A percentile compares a stretch with the other conserved stretches of the same genome.
phyloP scores from a whole-genome alignment of 2,888 invertebrate genomes.

The Diploptera punctata region DNA sequence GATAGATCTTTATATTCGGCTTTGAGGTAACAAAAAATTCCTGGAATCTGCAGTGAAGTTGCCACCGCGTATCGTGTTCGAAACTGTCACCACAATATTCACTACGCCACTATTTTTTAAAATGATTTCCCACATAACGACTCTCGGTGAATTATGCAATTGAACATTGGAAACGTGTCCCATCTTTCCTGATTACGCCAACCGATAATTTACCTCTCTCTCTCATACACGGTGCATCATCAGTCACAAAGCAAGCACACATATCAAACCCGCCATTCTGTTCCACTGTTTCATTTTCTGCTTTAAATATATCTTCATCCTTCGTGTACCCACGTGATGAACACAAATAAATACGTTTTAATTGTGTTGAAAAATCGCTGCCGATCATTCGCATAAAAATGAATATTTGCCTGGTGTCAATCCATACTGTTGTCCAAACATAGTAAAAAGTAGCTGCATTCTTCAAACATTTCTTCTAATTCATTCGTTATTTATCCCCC shows the following conservation, averaged over 20 bases:
- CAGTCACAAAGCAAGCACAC: not conserved
- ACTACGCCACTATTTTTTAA: conserved; percentile 15
- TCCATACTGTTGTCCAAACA: not conserved
- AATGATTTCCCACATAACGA: conserved; percentile 15
- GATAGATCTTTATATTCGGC: conserved; percentile 3
- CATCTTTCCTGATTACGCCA: not conserved
- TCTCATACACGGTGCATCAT: not conserved
- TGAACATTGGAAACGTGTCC: not conserved
- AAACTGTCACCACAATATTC: conserved; percentile 7
- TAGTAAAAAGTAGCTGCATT: conserved; percentile 5
- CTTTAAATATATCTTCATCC: not conserved
- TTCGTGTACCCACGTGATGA: not conserved
- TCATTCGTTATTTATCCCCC: not conserved
- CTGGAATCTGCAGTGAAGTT: not conserved
- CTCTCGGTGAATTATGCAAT: conserved; percentile 21
- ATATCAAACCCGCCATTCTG: not conserved
- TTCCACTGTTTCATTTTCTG: not conserved
- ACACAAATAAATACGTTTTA: not conserved
- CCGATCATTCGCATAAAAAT: not conserved
- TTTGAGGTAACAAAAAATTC: not conserved
- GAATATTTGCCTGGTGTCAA: not conserved
- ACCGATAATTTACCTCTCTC: not conserved
- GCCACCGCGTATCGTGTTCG: conserved; percentile 17
- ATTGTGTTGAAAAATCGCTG: not conserved
- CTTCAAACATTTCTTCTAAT: not conserved